phyloP scores from a whole-genome alignment of 2,888 invertebrate species.

The Catocala fraxini region DNA sequence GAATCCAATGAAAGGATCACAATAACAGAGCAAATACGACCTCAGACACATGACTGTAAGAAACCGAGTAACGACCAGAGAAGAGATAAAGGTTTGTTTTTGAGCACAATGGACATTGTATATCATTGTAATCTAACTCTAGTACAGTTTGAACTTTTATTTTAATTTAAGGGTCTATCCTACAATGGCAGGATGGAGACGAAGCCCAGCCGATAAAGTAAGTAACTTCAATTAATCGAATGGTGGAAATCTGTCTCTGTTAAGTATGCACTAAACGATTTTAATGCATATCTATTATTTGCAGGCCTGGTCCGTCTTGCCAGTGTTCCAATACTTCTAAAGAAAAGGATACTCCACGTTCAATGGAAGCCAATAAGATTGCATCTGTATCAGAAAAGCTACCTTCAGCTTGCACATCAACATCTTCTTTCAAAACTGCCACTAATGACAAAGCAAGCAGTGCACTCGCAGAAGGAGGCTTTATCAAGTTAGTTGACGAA shows the following conservation, averaged over 20 bases:
- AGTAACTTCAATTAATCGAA: neutral
- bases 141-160: neutral
- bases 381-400: slow-evolving; percentile 16
- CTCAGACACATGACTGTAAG: slow-evolving; percentile 27
- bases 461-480: slow-evolving; percentile 57
- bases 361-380: neutral
- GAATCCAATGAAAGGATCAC: slow-evolving; percentile 17
- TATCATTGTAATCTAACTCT: too few relatives aligned
- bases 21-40: slow-evolving; percentile 1
- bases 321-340: slow-evolving; percentile 31
- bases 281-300: slow-evolving; percentile 9
- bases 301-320: slow-evolving; percentile 26
- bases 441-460: slow-evolving; percentile 54
- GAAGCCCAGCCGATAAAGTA: slow-evolving; percentile 7
- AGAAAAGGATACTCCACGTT: slow-evolving; percentile 14
- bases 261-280: neutral
- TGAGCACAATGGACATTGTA: too few relatives aligned
- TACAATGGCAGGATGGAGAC: slow-evolving; percentile 15
- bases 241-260: too few relatives aligned
- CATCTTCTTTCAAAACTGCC: slow-evolving; percentile 67
- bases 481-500: slow-evolving; percentile 69
- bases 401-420: slow-evolving; percentile 65
- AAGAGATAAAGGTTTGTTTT: slow-evolving; percentile 33
- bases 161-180: slow-evolving; percentile 3
- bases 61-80: slow-evolving; percentile 28